Evolutionary conservation across 1,140 invertebrate genomes (phyloP), one percentile per base, ranked within the genome.

Genomic region (Linepithema humile): DNA sequence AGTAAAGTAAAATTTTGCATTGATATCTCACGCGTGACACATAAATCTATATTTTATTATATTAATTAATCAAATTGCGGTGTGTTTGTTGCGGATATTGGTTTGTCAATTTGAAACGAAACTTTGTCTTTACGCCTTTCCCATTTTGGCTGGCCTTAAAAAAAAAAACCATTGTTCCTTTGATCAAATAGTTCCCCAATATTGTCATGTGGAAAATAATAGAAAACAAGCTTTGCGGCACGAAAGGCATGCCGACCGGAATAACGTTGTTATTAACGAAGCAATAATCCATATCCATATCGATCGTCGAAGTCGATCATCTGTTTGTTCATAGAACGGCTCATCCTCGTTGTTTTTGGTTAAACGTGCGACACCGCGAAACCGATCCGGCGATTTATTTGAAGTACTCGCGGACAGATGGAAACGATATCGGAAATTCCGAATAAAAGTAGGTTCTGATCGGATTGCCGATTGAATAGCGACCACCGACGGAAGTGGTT

Each of bases 361-460:
- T 67, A 69, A 70, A 72, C 7, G 82, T 72, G 38, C 82, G 73
- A 80, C 75, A 72, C 57, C 70, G 62, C 64, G 62, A 65, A 83
- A 67, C 38, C 73, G 48, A 87, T 85, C 62, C 70, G 55, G 29
- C 87, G 85, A 88, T 87, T 88, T 85, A 87, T 88, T 85, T 64
- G 85, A 85, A 70, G 69, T 55, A 43, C 40, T 72, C 83, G 50
- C 45, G 53, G 83, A 88, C 87, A 87, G 87, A 85, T 87, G 70
- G 82, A 85, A 87, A 87, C 64, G 75, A 88, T 88, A 88, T 82
- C 70, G 87, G 70, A 50, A 86, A 88, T 88, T 70, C 60, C 64
- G 72, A 85, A 90, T 85, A 29, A 73, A 90, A 89, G 87, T 86
- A 87, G 80, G 85, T 84, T 85, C 67, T 70, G 88, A 89, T 88